Base-by-base conservation (phyloP, 2,888 invertebrate genomes). In the Acanthopleura granulata region DNA sequence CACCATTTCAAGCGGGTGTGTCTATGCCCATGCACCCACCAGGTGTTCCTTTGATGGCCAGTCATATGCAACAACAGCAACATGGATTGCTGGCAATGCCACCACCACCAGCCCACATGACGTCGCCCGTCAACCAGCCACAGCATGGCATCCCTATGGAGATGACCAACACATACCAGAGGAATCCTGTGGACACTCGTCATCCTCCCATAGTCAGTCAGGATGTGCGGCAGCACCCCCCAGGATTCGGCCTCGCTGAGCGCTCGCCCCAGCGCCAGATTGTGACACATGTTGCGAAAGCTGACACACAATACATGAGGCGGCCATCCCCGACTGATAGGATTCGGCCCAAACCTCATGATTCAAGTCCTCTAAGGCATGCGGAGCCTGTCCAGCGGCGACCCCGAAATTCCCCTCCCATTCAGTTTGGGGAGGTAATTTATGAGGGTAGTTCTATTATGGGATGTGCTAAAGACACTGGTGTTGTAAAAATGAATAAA, bases 51-150 rank as follows among this genome's bases (percentile, higher is more conserved):
- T 6, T 66, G 22, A 1, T 66, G 27, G 27, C 22, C 25, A 25
- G 66, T 6, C 66, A 66, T 27, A 22, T 27, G 25, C 66, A 66
- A 27, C 66, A 66, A 66, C 66, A 62, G 25, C 62, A 66, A 27
- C 66, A 66, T 27, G 29, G 27, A 15, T 25, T 66, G 18, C 3
- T 66, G 22, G 25, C 25, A 18, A 66, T 66, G 66, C 29, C 66
- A 66, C 66, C 66, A 3, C 66, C 18, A 15, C 22, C 66, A 27
- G 40, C 40, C 40, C 66, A 66, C 16, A 27, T 66, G 22, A 16
- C 66, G 3, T 22, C 57, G n/a, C 57, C 57, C 18, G 22, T 22
- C 22, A n/a, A 18, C 18, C 57, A 57, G n/a, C 57, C 3, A 3
- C 57, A 57, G 12, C 57, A 57, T 57, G 22, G 18, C 57, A 57